Conservation (phyloP, 2,888 invertebrate species). For the Protonemura montana region DNA sequence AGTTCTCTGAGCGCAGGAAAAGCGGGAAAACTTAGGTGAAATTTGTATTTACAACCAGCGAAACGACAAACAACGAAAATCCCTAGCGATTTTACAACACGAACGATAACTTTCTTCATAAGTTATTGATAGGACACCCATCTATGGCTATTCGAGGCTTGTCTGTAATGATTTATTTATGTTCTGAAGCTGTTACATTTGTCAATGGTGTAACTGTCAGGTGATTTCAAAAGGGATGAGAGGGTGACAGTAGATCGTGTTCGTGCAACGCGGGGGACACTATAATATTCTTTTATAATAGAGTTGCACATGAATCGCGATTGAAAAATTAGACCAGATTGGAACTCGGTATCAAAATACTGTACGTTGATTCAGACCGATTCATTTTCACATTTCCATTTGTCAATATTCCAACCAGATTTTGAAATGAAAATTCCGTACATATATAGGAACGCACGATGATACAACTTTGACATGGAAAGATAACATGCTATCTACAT, state of each 20-base stretch:
- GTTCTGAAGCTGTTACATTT: neutral
- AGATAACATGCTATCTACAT: neutral
- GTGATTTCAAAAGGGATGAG: neutral
- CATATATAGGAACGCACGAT: too few species aligned
- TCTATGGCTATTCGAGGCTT: neutral
- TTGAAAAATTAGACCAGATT: conserved; percentile 2
- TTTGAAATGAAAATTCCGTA: neutral
- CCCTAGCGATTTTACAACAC: neutral
- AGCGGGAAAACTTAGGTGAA: neutral
- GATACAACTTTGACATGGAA: neutral
- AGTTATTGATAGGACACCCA: conserved; percentile 14
- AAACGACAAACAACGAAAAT: conserved; percentile 29
- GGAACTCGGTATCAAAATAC: neutral
- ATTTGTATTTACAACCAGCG: conserved; percentile 26
- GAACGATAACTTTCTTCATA: conserved; percentile 26
- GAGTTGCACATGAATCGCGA: neutral
- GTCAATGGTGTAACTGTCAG: neutral
- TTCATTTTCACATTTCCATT: neutral
- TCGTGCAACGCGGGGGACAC: neutral
- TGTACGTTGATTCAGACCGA: neutral
- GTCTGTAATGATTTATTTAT: neutral
- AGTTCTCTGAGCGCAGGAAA: neutral
- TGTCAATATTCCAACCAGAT: neutral
- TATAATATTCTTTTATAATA: neutral
- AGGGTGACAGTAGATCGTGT: neutral